Evolutionary conservation across 2,888 invertebrate genomes (phyloP).

Genomic region (Poecilus cupreus): DNA sequence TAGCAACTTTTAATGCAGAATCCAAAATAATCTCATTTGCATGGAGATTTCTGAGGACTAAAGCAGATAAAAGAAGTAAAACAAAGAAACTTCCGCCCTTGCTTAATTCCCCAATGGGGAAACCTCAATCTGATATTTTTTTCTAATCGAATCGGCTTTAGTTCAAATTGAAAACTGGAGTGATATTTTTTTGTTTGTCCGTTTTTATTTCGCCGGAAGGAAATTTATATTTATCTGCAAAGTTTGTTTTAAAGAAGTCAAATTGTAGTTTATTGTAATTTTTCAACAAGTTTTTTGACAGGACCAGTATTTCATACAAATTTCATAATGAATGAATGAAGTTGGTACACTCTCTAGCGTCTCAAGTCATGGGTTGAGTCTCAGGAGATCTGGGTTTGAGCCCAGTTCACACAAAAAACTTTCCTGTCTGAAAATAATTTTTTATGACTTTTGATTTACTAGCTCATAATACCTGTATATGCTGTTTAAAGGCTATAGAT

Average conservation of each 20-base stretch:
- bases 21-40: conserved; percentile 29
- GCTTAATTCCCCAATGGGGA: background rate
- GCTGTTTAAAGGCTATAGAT: too few species aligned
- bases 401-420: too few species aligned
- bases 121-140: background rate
- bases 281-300: background rate
- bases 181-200: conserved; percentile 10
- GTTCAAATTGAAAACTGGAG: conserved; percentile 14
- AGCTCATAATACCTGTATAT: too few species aligned
- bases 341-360: too few species aligned
- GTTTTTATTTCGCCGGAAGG: background rate
- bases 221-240: conserved; percentile 3
- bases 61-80: background rate
- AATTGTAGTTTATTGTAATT: background rate
- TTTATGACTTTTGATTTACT: too few species aligned
- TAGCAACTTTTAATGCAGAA: conserved; percentile 35
- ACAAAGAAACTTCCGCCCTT: background rate
- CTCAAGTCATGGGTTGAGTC: too few species aligned
- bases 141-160: conserved; percentile 15
- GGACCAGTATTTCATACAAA: background rate
- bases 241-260: background rate
- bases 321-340: too few species aligned
- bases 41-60: background rate
- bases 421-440: too few species aligned
- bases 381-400: too few species aligned